Conservation (phyloP, 2,888 invertebrate species). For the Ditylenchus weischeri region DNA sequence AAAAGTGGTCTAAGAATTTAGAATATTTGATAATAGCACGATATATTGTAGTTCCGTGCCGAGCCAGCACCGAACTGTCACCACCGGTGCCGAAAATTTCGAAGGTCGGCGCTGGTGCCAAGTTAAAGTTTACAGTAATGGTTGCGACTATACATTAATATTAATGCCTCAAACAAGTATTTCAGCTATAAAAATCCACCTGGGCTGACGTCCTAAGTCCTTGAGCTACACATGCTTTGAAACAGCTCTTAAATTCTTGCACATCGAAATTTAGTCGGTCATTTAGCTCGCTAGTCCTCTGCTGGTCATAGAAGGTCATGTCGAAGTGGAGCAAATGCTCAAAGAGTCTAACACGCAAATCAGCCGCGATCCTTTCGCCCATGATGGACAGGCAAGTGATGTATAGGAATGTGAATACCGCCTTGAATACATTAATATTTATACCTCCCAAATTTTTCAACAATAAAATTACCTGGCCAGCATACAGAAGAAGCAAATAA, state of each 20-base stretch:
- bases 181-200: slow-evolving; percentile 62
- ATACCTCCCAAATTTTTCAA: not conserved
- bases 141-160: too few relatives aligned
- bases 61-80: too few relatives aligned
- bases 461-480: slow-evolving; percentile 26
- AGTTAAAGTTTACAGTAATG: too few relatives aligned
- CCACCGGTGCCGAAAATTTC: too few relatives aligned
- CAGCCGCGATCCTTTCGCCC: slow-evolving; percentile 80
- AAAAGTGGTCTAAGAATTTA: too few relatives aligned
- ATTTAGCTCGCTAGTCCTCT: slow-evolving; percentile 85
- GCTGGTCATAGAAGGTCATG: slow-evolving; percentile 58
- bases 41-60: too few relatives aligned
- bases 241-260: slow-evolving; percentile 93
- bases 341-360: slow-evolving; percentile 67
- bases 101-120: too few relatives aligned
- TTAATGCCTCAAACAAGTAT: not conserved
- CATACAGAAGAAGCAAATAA: slow-evolving; percentile 27
- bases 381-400: slow-evolving; percentile 80
- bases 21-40: too few relatives aligned
- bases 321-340: slow-evolving; percentile 36
- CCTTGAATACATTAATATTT: slow-evolving; percentile 63
- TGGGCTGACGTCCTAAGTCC: slow-evolving; percentile 83
- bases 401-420: slow-evolving; percentile 81
- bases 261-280: slow-evolving; percentile 88
- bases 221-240: slow-evolving; percentile 87